A percentile compares a stretch with the other conserved stretches of the same genome.
Evolutionary conservation across 2,113 vertebrate species (phyloP).

Genomic region (Corvus moneduloides): DNA sequence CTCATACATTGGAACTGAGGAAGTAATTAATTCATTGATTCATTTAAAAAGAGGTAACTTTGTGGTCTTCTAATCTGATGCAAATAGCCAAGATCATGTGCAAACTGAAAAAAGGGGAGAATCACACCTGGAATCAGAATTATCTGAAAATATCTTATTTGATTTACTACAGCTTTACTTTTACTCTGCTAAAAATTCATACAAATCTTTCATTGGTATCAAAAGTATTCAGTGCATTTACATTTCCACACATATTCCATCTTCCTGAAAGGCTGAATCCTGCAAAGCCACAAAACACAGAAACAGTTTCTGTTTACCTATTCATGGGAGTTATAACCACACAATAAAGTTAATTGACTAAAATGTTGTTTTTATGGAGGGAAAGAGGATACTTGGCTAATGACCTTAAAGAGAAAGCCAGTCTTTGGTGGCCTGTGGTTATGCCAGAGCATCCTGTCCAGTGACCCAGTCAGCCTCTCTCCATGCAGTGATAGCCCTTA

Average conservation of each 20-base stretch:
- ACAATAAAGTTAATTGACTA: slow-evolving; percentile 17
- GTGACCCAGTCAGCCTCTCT: neutral
- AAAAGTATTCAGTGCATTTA: neutral
- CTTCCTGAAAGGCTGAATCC: neutral
- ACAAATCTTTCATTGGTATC: neutral
- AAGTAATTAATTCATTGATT: neutral
- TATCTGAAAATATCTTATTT: neutral
- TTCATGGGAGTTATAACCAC: neutral
- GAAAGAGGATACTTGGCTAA: neutral
- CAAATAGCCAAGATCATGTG: neutral
- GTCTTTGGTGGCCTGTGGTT: neutral
- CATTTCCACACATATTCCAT: neutral
- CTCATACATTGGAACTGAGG: neutral
- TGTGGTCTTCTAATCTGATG: neutral
- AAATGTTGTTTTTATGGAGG: neutral
- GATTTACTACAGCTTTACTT: neutral
- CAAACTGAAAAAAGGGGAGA: neutral
- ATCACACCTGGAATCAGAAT: neutral
- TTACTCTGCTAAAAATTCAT: neutral
- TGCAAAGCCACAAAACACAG: neutral
- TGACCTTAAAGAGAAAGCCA: neutral
- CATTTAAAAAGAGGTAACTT: neutral
- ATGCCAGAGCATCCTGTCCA: neutral
- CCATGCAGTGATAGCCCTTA: neutral
- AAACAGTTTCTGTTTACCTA: slow-evolving; percentile 1